Evolutionary conservation across 2,888 invertebrate genomes (phyloP), one percentile per base, ranked within the genome.

Genomic region (Drosophila seclusa): DNA sequence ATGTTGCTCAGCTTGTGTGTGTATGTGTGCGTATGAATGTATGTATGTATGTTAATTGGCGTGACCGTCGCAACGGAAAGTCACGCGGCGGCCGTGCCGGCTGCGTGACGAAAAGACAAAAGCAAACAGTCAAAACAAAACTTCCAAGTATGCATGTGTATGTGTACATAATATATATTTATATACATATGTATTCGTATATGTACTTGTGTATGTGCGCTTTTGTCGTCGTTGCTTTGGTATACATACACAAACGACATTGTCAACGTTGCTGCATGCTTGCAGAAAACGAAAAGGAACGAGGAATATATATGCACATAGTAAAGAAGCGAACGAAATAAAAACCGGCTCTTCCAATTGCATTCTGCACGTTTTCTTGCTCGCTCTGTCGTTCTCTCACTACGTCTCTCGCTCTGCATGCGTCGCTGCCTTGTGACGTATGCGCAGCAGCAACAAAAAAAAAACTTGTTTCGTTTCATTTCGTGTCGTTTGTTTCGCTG

Each of bases 121-220:
- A 82, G 78, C 66, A 79, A 79, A 84, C 64, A 88, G 89, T 89
- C 83, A 83, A 80, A 84, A 87, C 89, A 89, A 87, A 89, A 81
- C 78, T 69, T 68, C 13, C 13, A 68, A 68, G 31, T 63, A 27
- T 48, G 38, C 58, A 40, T 59, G 38, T 66, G 5, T 31, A 42
- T 65, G 31, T 49, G 31, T 61, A 45, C 16, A 45, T 24, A 21
- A 29, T 13, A 29, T 50, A n/a, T 50, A 29, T 49, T 16, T 36
- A 36, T 53, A 11, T 53, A 6, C 2, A 16, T 52, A 27, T 29
- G 10, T 42, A 54, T 62, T 42, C 18, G 27, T 27, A 18, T 53
- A 8, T 73, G 27, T 64, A 38, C 32, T n/a, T 13, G 29, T 24
- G 24, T 24, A 16, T 31, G 50, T 38, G 38, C 24, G 32, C n/a